Conservation (phyloP, 1,140 invertebrate species). For the Notospermus geniculatus region DNA sequence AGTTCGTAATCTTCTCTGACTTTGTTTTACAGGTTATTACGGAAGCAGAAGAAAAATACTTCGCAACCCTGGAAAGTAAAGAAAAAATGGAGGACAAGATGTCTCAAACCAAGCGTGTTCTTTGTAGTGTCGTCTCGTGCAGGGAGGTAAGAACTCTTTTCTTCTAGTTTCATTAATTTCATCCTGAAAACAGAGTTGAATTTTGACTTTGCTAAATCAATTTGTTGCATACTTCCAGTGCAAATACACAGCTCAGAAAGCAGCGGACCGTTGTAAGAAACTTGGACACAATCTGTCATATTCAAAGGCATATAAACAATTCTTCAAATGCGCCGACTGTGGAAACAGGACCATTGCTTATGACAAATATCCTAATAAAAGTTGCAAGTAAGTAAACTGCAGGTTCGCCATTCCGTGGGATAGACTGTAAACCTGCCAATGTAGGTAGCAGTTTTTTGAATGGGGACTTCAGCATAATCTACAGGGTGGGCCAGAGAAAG, state of each 20-base stretch:
- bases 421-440: no score
- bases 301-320: slow-evolving; percentile 76
- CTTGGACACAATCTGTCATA: slow-evolving; percentile 74
- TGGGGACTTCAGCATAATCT: no score
- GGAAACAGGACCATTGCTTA: slow-evolving; percentile 76
- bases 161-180: no score
- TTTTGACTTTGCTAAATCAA: slow-evolving; percentile 9
- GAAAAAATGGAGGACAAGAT: slow-evolving; percentile 92
- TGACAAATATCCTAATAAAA: slow-evolving; percentile 71
- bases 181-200: no score
- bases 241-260: slow-evolving; percentile 83
- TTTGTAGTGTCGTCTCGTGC: slow-evolving; percentile 83
- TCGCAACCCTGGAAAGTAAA: slow-evolving; percentile 81
- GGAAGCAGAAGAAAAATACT: slow-evolving; percentile 81
- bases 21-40: slow-evolving; percentile 65
- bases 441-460: no score
- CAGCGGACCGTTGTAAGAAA: slow-evolving; percentile 78
- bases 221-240: slow-evolving; percentile 61
- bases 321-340: slow-evolving; percentile 87
- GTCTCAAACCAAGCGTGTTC: slow-evolving; percentile 76
- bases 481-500: no score
- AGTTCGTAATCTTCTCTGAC: background rate
- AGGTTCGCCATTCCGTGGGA: no score
- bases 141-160: slow-evolving; percentile 57
- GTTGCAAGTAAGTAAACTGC: slow-evolving; percentile 61